Conservation (phyloP, 1,140 invertebrate genomes). For the Philopotamus ludificatus region DNA sequence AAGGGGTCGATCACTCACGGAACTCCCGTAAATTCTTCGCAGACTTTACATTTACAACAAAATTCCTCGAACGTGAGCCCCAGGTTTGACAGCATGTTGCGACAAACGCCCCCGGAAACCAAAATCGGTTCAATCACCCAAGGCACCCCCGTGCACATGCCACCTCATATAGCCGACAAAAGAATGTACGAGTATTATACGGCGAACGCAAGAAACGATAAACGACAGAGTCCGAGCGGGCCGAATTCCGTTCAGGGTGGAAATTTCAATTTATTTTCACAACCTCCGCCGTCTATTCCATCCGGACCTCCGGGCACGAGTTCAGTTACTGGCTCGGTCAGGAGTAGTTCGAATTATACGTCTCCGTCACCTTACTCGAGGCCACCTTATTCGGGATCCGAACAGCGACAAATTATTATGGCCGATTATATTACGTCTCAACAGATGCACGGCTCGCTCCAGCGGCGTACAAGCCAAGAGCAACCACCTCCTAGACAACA, state of each 20-base stretch:
- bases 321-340: conserved; percentile 49
- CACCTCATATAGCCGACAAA: conserved; percentile 62
- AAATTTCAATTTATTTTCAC: conserved; percentile 32
- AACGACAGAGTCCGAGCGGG: conserved; percentile 57
- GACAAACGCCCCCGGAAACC: conserved; percentile 63
- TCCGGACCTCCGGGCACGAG: conserved; percentile 46
- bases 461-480: conserved; percentile 41
- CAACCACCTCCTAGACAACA: conserved; percentile 36
- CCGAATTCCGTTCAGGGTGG: conserved; percentile 32
- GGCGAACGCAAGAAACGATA: conserved; percentile 56
- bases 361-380: conserved; percentile 53
- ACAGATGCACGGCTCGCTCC: conserved; percentile 70
- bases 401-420: conserved; percentile 83
- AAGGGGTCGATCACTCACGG: conserved; percentile 83
- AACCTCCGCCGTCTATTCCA: conserved; percentile 44
- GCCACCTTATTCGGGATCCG: conserved; percentile 63
- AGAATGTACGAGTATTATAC: conserved; percentile 69
- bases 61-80: conserved; percentile 48
- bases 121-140: conserved; percentile 90
- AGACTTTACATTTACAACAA: conserved; percentile 43
- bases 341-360: conserved; percentile 52
- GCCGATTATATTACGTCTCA: conserved; percentile 91
- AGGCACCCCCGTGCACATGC: conserved; percentile 77
- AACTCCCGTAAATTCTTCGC: conserved; percentile 64
- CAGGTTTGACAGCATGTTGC: conserved; percentile 63